Evolutionary conservation across 2,888 invertebrate genomes (phyloP).

Genomic region (Drosophila parthenogenetica): DNA sequence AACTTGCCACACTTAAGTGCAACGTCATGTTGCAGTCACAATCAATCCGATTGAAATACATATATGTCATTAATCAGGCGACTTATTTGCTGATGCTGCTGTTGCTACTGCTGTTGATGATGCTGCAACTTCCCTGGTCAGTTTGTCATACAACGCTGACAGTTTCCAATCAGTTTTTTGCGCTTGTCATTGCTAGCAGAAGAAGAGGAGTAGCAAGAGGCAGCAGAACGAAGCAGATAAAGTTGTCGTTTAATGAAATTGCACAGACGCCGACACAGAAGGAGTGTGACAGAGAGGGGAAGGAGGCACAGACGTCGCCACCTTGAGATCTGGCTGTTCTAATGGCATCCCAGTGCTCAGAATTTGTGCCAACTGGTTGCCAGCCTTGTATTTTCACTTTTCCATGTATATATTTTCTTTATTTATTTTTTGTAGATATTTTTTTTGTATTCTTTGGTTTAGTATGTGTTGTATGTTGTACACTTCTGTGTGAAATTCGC

Average conservation of each 20-base stretch:
- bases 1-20: slow-evolving; percentile 35
- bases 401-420: slow-evolving; percentile 44
- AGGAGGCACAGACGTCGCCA: slow-evolving; percentile 14
- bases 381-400: slow-evolving; percentile 67
- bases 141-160: slow-evolving; percentile 48
- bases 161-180: slow-evolving; percentile 61
- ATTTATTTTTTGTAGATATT: background rate
- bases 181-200: slow-evolving; percentile 29
- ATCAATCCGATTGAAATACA: slow-evolving; percentile 20
- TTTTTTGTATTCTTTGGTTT: background rate
- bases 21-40: slow-evolving; percentile 48
- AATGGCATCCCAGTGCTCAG: slow-evolving; percentile 61
- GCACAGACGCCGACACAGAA: slow-evolving; percentile 18
- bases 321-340: slow-evolving; percentile 45
- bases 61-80: slow-evolving; percentile 62
- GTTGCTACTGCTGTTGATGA: slow-evolving; percentile 32
- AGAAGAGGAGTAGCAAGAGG: background rate
- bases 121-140: slow-evolving; percentile 50
- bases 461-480: slow-evolving; percentile 9
- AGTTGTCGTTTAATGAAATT: slow-evolving; percentile 22
- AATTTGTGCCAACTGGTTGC: slow-evolving; percentile 59
- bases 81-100: slow-evolving; percentile 49
- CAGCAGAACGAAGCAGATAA: background rate
- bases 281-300: too few species aligned
- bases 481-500: slow-evolving; percentile 71